Conservation (phyloP, 2,888 invertebrate genomes). For the Operophtera brumata region DNA sequence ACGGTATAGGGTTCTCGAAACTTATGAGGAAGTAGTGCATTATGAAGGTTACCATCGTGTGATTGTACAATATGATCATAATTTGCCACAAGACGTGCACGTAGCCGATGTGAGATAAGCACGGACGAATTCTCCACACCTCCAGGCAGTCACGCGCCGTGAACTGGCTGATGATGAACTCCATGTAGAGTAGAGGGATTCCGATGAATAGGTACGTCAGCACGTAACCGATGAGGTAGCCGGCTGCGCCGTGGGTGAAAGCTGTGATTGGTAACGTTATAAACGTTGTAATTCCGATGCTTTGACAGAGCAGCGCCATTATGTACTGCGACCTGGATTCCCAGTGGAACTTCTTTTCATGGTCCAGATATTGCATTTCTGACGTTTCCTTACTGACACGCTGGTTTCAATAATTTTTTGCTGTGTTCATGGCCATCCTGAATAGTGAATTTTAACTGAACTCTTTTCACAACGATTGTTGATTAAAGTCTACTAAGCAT, state of each 20-base stretch:
- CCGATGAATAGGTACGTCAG: conserved; percentile 50
- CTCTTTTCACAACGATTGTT: too few relatives aligned
- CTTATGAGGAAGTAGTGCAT: conserved; percentile 67
- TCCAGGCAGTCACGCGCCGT: conserved; percentile 63
- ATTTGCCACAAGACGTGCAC: conserved; percentile 56
- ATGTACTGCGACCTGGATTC: conserved; percentile 41
- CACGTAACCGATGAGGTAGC: conserved; percentile 44
- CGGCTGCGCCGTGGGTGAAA: conserved; percentile 47
- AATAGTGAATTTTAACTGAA: neutral
- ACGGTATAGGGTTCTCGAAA: conserved; percentile 64
- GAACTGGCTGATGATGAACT: conserved; percentile 63
- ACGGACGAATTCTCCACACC: conserved; percentile 59
- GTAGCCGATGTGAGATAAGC: conserved; percentile 62
- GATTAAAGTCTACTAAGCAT: too few relatives aligned
- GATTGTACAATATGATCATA: conserved; percentile 46
- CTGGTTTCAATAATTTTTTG: neutral
- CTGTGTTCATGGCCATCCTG: conserved; percentile 1
- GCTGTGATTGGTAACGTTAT: conserved; percentile 46
- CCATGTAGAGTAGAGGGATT: conserved; percentile 67
- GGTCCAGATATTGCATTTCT: conserved; percentile 22
- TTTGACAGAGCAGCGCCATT: conserved; percentile 49
- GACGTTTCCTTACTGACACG: neutral
- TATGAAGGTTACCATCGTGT: conserved; percentile 49
- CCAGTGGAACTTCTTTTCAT: conserved; percentile 29
- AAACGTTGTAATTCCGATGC: conserved; percentile 45